A percentile compares a stretch with the other conserved stretches of the same genome.
These are phyloP conservation scores for Holotrichia oblita DNA, from an alignment of 1,140 invertebrate genomes.

Conservation along the genomic window DNA sequence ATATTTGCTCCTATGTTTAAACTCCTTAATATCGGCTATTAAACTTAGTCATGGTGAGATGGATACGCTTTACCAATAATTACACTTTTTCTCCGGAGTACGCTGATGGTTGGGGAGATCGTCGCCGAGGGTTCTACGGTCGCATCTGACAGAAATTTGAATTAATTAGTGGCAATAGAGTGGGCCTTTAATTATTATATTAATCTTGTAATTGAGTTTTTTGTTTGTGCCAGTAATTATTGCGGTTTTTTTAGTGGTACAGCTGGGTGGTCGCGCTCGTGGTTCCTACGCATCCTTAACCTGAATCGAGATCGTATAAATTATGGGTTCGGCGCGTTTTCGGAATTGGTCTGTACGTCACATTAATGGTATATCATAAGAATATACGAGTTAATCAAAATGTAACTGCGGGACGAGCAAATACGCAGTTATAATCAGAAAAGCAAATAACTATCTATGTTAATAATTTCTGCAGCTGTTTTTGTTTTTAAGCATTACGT, in stretches of 20 bases:
- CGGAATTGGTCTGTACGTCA: slow-evolving; percentile 2
- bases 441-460: too few species aligned
- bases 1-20: slow-evolving; percentile 26
- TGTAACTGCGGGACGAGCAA: background rate
- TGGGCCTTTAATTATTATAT: slow-evolving; percentile 26
- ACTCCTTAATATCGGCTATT: slow-evolving; percentile 29
- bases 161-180: slow-evolving; percentile 21
- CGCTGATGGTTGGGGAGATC: background rate
- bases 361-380: background rate
- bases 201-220: slow-evolving; percentile 37
- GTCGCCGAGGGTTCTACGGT: background rate
- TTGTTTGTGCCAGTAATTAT: slow-evolving; percentile 22
- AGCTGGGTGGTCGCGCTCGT: slow-evolving; percentile 10
- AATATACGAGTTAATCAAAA: background rate
- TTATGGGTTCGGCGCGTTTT: background rate
- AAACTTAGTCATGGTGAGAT: slow-evolving; percentile 27
- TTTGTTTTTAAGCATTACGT: too few species aligned
- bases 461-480: too few species aligned
- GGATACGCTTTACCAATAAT: slow-evolving; percentile 31
- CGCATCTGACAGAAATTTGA: slow-evolving; percentile 33
- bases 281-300: background rate
- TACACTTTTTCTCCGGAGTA: slow-evolving; percentile 8
- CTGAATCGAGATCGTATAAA: slow-evolving; percentile 12
- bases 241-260: slow-evolving; percentile 18
- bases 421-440: background rate